A percentile compares a stretch with the other conserved stretches of the same genome.
Conservation (phyloP, 2,888 invertebrate species). For the Notocelia uddmanniana region DNA sequence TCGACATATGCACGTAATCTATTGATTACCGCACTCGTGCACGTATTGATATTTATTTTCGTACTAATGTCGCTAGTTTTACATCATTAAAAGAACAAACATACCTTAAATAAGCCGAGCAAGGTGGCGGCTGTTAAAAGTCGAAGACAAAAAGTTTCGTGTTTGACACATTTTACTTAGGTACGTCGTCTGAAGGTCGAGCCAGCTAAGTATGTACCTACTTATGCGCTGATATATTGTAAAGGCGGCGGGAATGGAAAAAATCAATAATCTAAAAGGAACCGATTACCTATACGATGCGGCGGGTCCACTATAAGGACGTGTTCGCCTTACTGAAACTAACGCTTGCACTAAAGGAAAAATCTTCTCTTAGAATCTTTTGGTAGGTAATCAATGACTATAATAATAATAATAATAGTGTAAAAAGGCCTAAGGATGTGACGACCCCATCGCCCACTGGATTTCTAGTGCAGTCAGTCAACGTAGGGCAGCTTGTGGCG, state of each 20-base stretch:
- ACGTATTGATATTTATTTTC: no score
- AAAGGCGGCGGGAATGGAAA: neutral
- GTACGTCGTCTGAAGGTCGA: slow-evolving; percentile 5
- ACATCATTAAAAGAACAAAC: neutral
- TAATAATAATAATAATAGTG: no score
- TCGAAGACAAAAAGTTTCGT: neutral
- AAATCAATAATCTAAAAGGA: slow-evolving; percentile 22
- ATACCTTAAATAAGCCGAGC: neutral
- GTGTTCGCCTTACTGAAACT: neutral
- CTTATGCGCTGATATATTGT: neutral
- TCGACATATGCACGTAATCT: no score
- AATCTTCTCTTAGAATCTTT: no score
- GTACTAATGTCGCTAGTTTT: no score
- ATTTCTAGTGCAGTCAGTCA: no score
- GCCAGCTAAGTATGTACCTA: neutral
- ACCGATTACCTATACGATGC: neutral
- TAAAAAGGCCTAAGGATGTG: no score
- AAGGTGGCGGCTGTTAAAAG: neutral
- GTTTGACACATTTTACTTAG: neutral
- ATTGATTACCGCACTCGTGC: no score
- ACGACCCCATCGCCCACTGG: no score
- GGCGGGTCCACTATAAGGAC: neutral
- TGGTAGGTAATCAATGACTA: no score
- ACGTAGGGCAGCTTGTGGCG: no score
- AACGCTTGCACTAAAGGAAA: no score